Evolutionary conservation across 2,113 vertebrate genomes (phyloP), one percentile per base, ranked within the genome.

Genomic region (Megatriorchis doriae): DNA sequence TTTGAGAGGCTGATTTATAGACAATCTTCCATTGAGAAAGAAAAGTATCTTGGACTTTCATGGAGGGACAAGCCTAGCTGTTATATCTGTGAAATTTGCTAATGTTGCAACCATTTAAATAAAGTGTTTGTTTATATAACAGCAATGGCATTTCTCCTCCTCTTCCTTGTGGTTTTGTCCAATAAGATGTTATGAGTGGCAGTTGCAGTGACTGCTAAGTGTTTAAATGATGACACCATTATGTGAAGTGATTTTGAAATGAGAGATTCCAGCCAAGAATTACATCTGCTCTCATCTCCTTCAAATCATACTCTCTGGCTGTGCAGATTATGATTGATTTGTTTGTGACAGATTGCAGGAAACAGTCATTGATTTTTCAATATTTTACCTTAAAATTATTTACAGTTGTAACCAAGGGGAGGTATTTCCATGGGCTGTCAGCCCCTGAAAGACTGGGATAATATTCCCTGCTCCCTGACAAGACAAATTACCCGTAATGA

Each of bases 371-470:
- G 99, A 99, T 99, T 99, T 99, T 98, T 98, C 98, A 99, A 98
- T 99, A 99, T 99, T 99, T 99, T 99, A 99, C 98, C 98, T 98
- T 99, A 99, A 98, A 99, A 99, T 99, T 99, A 99, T 99, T 99
- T 99, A 99, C 98, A 99, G 98, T 99, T 99, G 98, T 99, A 99
- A 99, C 98, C 98, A 98, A 98, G 97, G 98, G 98, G 97, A 98
- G 98, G 97, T 97, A 98, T 98, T 98, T 99, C 98, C 98, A 98
- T 98, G 98, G 98, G 98, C 98, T 98, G 98, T 98, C 98, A 98
- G 98, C 93, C 98, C 97, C 97, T 98, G 98, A 98, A 98, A 98
- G 98, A 98, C 98, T 97, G 96, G 98, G 98, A 98, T 99, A 98
- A 99, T 99, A 99, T 98, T 98, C 98, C 98, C 98, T 98, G 97